Evolutionary conservation across 2,888 invertebrate species (phyloP), one percentile per base, ranked within the genome.

Genomic region (Clanis bilineata): DNA sequence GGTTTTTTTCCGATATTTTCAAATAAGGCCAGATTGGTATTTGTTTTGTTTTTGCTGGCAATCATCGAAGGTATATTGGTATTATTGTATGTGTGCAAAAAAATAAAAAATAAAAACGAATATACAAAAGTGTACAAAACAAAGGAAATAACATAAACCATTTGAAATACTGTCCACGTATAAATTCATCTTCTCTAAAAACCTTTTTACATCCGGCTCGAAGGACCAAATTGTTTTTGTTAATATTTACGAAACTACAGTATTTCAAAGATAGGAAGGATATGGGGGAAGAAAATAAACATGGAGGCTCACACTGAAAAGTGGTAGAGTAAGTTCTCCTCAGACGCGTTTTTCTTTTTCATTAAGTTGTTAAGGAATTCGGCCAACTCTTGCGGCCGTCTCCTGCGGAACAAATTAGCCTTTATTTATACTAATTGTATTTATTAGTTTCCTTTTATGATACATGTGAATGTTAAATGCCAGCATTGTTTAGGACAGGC

Each of bases 251-350:
- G 32, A 51, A 7, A 68, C 73, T 76, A 76, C 77, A 77, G 71
- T 75, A 70, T 73, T 74, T 73, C 67, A 65, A 56, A 69, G 62
- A 25, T 18, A 18, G 28, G 44, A 43, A 10, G 38, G 22, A 51
- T 28, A 28, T 32, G 45, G 56, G 45, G 23, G 28, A 18, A 80
- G 74, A 67, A 72, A 82, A 85, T 68, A 73, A 76, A 74, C 60
- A 84, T 73, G 75, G 74, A 86, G 83, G 88, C 93, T 93, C 92
- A 93, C 93, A 92, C 91, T 90, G 92, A 88, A 92, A 92, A 93
- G 90, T 91, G 90, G 92, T 92, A 93, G 83, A 85, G 90, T 89
- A 92, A 90, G 83, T 89, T 90, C 88, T 90, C 91, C 74, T 87
- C 88, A 68, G 81, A 76, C 79, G 79, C 77, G 83, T 76, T 82